Conservation (phyloP, 1,140 invertebrate genomes). For the Brachionus sp. region DNA sequence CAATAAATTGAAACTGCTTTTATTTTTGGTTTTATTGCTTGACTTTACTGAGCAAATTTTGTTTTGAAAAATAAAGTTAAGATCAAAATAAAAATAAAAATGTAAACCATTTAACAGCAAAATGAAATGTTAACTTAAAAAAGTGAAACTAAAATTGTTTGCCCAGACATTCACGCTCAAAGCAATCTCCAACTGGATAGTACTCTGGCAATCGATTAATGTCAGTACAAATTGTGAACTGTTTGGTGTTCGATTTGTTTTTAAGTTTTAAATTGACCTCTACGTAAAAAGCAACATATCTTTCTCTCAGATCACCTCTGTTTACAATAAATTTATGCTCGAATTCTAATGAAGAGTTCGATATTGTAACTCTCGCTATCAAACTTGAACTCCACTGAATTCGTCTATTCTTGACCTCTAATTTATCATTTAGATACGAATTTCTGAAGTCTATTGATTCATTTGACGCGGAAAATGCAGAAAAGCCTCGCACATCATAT, state of each 20-base stretch:
- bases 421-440: background rate
- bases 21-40: too few relatives aligned
- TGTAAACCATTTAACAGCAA: too few relatives aligned
- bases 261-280: background rate
- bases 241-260: background rate
- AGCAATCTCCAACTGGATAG: constrained; percentile 52
- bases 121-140: background rate
- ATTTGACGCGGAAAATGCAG: background rate
- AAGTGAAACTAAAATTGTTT: constrained; percentile 49
- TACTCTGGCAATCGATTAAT: constrained; percentile 52
- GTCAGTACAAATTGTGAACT: constrained; percentile 50
- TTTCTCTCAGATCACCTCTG: background rate
- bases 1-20: too few relatives aligned
- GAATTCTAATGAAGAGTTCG: background rate
- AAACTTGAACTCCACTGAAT: background rate
- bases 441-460: background rate
- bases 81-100: too few relatives aligned
- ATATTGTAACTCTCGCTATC: background rate
- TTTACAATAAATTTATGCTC: background rate
- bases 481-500: background rate
- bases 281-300: constrained; percentile 5
- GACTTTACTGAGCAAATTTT: too few relatives aligned
- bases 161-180: constrained; percentile 49
- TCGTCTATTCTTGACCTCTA: background rate
- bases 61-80: background rate